These are phyloP conservation scores for Eufriesea mexicana DNA, from an alignment of 1,140 invertebrate species.

Conservation along the genomic window DNA sequence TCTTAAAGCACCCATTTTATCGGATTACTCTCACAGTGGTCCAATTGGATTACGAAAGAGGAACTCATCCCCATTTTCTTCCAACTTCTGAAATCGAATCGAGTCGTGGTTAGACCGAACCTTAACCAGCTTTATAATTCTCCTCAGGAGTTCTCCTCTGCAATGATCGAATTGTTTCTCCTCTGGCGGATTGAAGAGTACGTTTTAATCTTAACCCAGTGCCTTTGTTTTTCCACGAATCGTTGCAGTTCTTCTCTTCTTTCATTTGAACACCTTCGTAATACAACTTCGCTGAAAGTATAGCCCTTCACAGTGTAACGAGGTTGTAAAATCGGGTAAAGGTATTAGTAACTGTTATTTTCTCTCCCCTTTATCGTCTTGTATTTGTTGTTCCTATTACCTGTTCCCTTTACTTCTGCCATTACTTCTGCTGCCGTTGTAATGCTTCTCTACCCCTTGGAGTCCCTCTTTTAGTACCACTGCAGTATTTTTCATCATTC, in stretches of 20 bases:
- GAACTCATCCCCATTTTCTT: background rate
- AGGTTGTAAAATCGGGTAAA: background rate
- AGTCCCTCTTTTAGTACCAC: background rate
- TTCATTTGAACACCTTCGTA: background rate
- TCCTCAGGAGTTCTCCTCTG: background rate
- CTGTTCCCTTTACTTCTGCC: background rate
- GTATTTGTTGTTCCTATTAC: background rate
- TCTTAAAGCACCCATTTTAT: background rate
- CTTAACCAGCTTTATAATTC: constrained; percentile 4
- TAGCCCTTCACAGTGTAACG: background rate
- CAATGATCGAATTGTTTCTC: background rate
- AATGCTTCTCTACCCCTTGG: too few species aligned
- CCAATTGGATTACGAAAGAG: too few species aligned
- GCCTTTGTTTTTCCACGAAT: background rate
- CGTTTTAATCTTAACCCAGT: constrained; percentile 8
- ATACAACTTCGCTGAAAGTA: background rate
- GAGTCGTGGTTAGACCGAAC: background rate
- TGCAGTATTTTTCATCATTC: too few species aligned
- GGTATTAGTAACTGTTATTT: background rate
- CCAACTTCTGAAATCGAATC: background rate
- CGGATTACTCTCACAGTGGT: background rate
- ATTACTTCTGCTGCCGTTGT: background rate
- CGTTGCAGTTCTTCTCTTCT: background rate
- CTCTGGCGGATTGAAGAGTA: background rate
- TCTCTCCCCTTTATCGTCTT: background rate